A percentile compares a stretch with the other conserved stretches of the same genome.
Evolutionary conservation across 35 echinoderm and acorn worm species (phyloP).

Genomic region (Apostichopus californicus): DNA sequence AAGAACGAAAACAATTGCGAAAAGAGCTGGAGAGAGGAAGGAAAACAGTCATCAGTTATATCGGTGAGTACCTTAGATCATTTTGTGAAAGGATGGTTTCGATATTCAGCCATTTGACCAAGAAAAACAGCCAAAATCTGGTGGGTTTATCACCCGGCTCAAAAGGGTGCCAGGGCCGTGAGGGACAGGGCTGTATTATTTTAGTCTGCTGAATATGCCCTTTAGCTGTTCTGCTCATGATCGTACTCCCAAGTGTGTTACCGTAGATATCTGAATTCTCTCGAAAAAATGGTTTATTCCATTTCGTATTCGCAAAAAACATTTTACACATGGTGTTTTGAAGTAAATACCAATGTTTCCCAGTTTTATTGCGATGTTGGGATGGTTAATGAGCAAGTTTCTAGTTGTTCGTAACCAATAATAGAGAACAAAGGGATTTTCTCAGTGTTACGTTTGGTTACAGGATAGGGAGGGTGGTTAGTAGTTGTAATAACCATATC

Average conservation of each 20-base stretch:
- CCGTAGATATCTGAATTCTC: not conserved
- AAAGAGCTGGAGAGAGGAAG: constrained; percentile 97
- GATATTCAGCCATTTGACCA: constrained; percentile 24
- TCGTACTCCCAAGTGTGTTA: constrained; percentile 34
- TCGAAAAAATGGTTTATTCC: not conserved
- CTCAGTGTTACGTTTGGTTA: not conserved
- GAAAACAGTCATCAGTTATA: constrained; percentile 93
- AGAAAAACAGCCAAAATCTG: constrained; percentile 50
- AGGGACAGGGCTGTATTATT: constrained; percentile 65
- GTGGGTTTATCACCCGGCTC: constrained; percentile 44
- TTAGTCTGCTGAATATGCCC: constrained; percentile 60
- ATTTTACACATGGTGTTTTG: no score
- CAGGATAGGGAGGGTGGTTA: constrained; percentile 1
- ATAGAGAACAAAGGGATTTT: constrained; percentile 33
- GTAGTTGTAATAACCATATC: constrained; percentile 49
- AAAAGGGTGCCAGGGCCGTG: constrained; percentile 60
- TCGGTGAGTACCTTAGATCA: constrained; percentile 81
- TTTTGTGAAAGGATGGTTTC: constrained; percentile 24
- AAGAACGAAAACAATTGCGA: constrained; percentile 99
- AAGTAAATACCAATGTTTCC: no score
- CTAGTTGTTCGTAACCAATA: not conserved
- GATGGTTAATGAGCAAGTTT: not conserved
- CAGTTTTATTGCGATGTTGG: not conserved
- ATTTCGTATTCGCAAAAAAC: no score
- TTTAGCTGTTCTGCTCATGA: constrained; percentile 56